Base-by-base conservation (phyloP, 2,888 invertebrate genomes). In the Pyrrhia umbra region DNA sequence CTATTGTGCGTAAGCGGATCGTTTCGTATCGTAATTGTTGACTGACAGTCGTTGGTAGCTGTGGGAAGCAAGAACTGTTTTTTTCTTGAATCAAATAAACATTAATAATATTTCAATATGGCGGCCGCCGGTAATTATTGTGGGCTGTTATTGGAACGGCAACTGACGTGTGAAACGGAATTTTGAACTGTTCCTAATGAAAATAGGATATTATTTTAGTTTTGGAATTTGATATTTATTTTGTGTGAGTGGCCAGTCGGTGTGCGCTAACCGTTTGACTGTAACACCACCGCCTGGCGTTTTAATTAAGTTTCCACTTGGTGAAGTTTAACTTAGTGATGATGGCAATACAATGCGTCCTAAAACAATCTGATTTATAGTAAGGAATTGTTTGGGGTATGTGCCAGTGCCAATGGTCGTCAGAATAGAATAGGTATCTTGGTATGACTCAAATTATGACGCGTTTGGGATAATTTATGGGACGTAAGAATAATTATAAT, bases 1-100 rank as follows among this genome's bases (percentile, higher is more conserved):
- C 87, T 79, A 92, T 93, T 93, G 93, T 92, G 83, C 77, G 77
- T 86, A 87, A 90, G 86, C 90, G 90, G 90, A 92, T 92, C 92
- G 90, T 85, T 85, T 86, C 78, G 80, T 81, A 85, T 80, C 56
- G 91, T 92, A 92, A 93, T 93, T 92, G 92, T 92, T 76, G 79
- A 73, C 56, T 68, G 79, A 72, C 81, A 72, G 76, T 34, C 57
- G 58, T 40, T 70, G 61, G 68, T 63, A 58, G 63, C 77, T 80
- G 80, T 81, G 81, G 79, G 80, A 80, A 76, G 71, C 39, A 39
- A 47, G 62, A 61, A 65, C 65, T 51, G 66, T 77, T 79, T 80
- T 79, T 81, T 81, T 74, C 69, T 56, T 74, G 72, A 81, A 79
- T 80, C 79, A 80, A 81, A 80, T 79, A 80, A 79, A 81, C 80